Evolutionary conservation across 2,113 vertebrate genomes (phyloP).

Genomic region (Seriola dumerili): DNA sequence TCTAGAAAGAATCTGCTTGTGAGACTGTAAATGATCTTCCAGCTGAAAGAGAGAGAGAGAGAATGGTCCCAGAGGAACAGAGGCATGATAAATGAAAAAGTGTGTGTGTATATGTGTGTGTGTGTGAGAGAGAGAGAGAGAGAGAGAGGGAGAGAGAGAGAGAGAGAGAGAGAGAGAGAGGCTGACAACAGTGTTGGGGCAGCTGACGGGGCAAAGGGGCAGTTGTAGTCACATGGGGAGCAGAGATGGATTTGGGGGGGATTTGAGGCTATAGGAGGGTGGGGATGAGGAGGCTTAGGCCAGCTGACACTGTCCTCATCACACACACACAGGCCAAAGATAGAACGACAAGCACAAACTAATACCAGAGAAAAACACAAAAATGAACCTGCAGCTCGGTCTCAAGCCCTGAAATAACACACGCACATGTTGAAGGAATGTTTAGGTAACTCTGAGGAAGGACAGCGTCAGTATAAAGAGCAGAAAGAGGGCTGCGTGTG

Average conservation of each 20-base stretch:
- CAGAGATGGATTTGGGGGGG: conserved; percentile 75
- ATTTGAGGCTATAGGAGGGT: conserved; percentile 68
- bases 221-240: conserved; percentile 68
- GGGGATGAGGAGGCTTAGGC: conserved; percentile 71
- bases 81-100: conserved; percentile 20
- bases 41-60: background rate
- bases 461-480: conserved; percentile 3
- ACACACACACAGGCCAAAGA: conserved; percentile 35
- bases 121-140: conserved; percentile 7
- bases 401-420: conserved; percentile 20
- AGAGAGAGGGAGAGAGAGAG: conserved; percentile 13
- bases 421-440: conserved; percentile 26
- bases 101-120: conserved; percentile 17
- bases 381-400: conserved; percentile 9
- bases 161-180: conserved; percentile 13
- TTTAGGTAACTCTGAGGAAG: conserved; percentile 60
- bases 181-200: conserved; percentile 70
- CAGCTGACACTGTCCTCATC: conserved; percentile 76
- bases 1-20: background rate
- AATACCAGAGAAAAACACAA: conserved; percentile 33
- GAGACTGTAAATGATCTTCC: conserved; percentile 35
- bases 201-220: conserved; percentile 68
- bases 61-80: conserved; percentile 12
- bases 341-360: background rate
- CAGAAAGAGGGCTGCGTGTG: background rate